Base-by-base conservation (phyloP, 2,113 vertebrate genomes). In the Sphyrna mokarran region DNA sequence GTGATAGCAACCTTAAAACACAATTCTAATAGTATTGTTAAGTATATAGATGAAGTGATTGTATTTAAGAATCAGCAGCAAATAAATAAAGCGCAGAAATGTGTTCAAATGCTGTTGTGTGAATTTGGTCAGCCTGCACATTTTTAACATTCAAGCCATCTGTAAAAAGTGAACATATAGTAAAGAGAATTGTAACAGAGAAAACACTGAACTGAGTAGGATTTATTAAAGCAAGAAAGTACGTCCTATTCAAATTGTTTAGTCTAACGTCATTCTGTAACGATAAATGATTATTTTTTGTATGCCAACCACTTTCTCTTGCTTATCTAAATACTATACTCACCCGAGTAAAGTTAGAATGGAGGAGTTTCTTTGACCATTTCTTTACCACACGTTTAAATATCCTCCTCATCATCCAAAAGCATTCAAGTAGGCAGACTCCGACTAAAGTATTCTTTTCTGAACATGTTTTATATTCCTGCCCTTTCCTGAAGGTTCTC, bases 141-240 rank as follows among this genome's bases (percentile, higher is more conserved):
- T 13, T 72, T 95, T 95, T 95, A 29, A 76, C 72, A 95, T 95
- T 72, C 33, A 13, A 95, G 54, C 69, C 22, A 95, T 33, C 3
- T 94, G 91, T 95, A 72, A 95, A 72, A 95, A 95, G 23, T 95
- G 69, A 23, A 22, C 26, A 70, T 68, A 58, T 37, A 26, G 61
- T 14, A 14, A 72, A 26, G 69, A 72, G 43, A 43, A 29, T 54
- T 72, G 68, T 43, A 72, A 48, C 22, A 23, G 91, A 69, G 66
- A 11, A 48, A 1, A 95, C 43, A 95, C 40, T 72, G 23, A 95
- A 43, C 43, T 76, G 11, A 18, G 69, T 69, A 95, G 11, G 43
- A 13, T 72, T 76, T 76, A 95, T n/a, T 90, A 29, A 90, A 90
- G 63, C 16, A 63, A 29, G 23, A 90, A 90, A 90, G 54, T 61